Evolutionary conservation across 2,113 vertebrate species (phyloP).

Genomic region (Antechinus stuartii): DNA sequence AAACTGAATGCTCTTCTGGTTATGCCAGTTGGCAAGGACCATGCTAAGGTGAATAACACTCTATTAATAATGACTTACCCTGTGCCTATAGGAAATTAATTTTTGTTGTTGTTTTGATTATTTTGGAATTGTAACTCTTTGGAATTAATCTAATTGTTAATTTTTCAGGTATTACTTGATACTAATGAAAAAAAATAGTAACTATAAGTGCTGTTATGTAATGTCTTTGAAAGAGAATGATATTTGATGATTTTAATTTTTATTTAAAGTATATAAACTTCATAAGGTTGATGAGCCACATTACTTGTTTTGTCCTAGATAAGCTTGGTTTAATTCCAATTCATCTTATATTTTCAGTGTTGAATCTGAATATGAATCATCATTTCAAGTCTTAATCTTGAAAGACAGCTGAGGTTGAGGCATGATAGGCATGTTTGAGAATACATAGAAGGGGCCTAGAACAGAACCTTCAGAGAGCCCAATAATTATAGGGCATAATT

Average conservation of each 20-base stretch:
- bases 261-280: background rate
- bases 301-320: background rate
- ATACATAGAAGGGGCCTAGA: too few relatives aligned
- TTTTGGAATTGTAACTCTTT: background rate
- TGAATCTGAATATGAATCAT: background rate
- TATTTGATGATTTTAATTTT: background rate
- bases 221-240: background rate
- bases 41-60: background rate
- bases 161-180: background rate
- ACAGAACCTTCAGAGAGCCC: background rate
- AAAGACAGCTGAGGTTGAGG: too few relatives aligned
- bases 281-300: background rate
- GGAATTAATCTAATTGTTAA: background rate
- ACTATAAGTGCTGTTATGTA: background rate
- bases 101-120: too few relatives aligned
- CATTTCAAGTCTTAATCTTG: background rate
- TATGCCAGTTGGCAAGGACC: accelerated
- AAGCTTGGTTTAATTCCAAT: background rate
- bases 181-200: background rate
- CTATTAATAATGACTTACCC: background rate
- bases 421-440: too few relatives aligned
- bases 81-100: background rate
- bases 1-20: too few relatives aligned
- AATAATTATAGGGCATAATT: background rate
- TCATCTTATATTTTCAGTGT: background rate